These are phyloP conservation scores for Thamnaconus septentrionalis DNA, from an alignment of 2,113 vertebrate species.

Conservation along the genomic window DNA sequence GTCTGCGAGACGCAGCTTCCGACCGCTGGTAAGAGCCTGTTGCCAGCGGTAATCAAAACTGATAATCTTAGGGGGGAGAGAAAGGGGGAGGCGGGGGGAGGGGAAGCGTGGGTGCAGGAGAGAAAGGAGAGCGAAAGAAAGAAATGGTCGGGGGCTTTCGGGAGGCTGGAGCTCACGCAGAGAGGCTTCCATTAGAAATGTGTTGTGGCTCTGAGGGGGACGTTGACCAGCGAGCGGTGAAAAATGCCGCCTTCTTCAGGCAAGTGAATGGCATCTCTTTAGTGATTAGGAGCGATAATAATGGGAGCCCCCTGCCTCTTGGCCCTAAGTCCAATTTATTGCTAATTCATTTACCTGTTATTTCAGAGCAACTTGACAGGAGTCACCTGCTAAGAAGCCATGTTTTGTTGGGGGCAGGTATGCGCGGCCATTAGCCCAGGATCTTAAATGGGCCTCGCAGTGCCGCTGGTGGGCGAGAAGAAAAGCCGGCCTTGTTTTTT, in stretches of 20 bases:
- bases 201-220: constrained; percentile 96
- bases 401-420: constrained; percentile 87
- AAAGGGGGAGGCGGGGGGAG: constrained; percentile 20
- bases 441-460: constrained; percentile 89
- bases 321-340: constrained; percentile 96
- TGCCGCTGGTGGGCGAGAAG: constrained; percentile 79
- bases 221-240: constrained; percentile 92
- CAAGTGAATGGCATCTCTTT: constrained; percentile 99
- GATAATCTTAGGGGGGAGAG: constrained; percentile 88
- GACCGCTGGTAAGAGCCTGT: constrained; percentile 95
- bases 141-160: constrained; percentile 85
- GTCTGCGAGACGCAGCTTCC: constrained; percentile 85
- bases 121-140: constrained; percentile 69
- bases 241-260: constrained; percentile 97
- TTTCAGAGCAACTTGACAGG: constrained; percentile 94
- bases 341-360: constrained; percentile 99
- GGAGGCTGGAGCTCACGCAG: constrained; percentile 87
- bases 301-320: constrained; percentile 94
- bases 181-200: constrained; percentile 98
- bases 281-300: constrained; percentile 98
- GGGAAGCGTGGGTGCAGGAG: constrained; percentile 45
- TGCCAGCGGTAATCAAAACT: constrained; percentile 99
- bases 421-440: constrained; percentile 89
- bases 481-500: constrained; percentile 63
- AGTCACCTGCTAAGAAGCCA: constrained; percentile 96